Base-by-base conservation (phyloP, 2,888 invertebrate genomes). In the Alviniconcha strummeri region DNA sequence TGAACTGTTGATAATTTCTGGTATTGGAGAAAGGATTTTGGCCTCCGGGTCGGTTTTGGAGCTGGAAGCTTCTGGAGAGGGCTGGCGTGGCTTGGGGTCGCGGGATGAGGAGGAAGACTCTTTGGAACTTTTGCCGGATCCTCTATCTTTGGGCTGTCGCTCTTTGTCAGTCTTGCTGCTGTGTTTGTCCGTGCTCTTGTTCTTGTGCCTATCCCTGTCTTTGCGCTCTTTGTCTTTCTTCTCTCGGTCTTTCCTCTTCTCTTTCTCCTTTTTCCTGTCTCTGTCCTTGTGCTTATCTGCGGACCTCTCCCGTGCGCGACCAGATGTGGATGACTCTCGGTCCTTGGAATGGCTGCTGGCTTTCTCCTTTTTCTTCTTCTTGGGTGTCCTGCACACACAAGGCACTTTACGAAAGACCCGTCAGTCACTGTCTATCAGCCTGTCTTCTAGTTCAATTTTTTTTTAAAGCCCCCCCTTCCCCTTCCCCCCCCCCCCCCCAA, bases 281-380 rank as follows among this genome's bases (percentile, higher is more conserved):
- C 54, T 9, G n/a, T 72, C 64, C 56, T 80, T 80, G 64, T 80
- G 64, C n/a, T 79, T 79, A 64, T 79, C 79, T 15, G 52, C 54
- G 7, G 79, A 9, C 19, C n/a, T 64, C 64, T 79, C 79, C 36
- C 36, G 64, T 7, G 15, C 7, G 6, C 79, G 64, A 15, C 79
- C 67, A 17, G 67, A 36, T 19, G 15, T 78, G 64, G 52, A 15
- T 19, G 17, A 54, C n/a, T 79, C 79, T 19, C 36, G 57, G n/a
- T 78, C 80, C 52, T 54, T 52, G 57, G 69, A 69, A n/a, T 69
- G 36, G 54, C 80, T 80, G 71, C 72, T 7, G 19, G 74, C 76
- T n/a, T 56, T 60, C 6, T 76, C 82, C 55, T 82, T 82, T 67
- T 82, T 81, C 75, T 81, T 82, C 57, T 82, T 82, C 55, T 75